Evolutionary conservation across 2,888 invertebrate species (phyloP).

Genomic region (Auanema freiburgensis): DNA sequence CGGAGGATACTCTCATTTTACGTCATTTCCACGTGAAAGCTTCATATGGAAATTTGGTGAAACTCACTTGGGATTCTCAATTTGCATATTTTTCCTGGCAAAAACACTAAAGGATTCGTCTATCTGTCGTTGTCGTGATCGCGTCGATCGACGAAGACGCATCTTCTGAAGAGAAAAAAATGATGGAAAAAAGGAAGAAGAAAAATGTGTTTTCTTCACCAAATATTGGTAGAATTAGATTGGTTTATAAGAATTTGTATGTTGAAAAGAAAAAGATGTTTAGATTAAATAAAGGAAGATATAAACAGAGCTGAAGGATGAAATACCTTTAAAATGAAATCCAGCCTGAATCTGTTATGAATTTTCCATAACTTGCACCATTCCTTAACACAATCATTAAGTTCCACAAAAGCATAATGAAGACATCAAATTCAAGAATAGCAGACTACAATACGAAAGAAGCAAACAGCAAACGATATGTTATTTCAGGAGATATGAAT

Average conservation of each 20-base stretch:
- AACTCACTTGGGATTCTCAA: conserved; percentile 21
- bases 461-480: background rate
- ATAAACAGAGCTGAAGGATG: background rate
- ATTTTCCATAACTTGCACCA: background rate
- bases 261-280: background rate
- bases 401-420: background rate
- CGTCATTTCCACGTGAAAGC: too few species aligned
- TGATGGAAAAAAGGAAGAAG: background rate
- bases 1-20: too few species aligned
- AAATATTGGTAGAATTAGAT: background rate
- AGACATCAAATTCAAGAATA: background rate
- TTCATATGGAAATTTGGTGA: too few species aligned
- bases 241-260: background rate
- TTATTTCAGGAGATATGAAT: background rate
- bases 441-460: background rate
- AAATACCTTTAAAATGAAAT: conserved; percentile 21
- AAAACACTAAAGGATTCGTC: conserved; percentile 44
- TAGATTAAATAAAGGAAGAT: too few species aligned
- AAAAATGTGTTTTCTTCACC: background rate
- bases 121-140: conserved; percentile 44
- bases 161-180: conserved; percentile 33
- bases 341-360: conserved; percentile 14
- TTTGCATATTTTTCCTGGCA: conserved; percentile 29
- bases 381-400: background rate
- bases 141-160: conserved; percentile 43